Evolutionary conservation across 2,797 vertebrate genomes (phyloP).

Genomic region (Astyanax mexicanus): DNA sequence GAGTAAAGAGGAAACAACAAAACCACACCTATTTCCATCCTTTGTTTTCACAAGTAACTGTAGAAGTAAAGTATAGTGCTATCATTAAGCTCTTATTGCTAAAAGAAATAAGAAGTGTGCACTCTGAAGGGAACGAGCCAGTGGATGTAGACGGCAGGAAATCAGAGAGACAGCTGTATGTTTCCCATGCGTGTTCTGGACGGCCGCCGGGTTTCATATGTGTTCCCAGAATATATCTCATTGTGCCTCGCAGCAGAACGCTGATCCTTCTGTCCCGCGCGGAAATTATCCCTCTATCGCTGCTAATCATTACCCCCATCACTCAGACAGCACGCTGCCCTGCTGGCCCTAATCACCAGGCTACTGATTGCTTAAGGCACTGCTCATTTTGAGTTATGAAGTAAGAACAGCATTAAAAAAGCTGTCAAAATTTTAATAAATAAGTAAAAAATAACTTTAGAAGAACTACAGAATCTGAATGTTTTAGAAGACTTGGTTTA

Average conservation of each 20-base stretch:
- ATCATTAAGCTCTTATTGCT: background rate
- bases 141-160: conserved; percentile 38
- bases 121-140: background rate
- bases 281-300: conserved; percentile 54
- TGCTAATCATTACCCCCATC: conserved; percentile 53
- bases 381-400: conserved; percentile 22
- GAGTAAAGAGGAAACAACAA: too few relatives aligned
- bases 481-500: too few relatives aligned
- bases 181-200: conserved; percentile 38
- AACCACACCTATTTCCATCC: too few relatives aligned
- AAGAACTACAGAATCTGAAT: too few relatives aligned
- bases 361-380: conserved; percentile 35
- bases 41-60: too few relatives aligned
- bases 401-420: background rate
- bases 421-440: too few relatives aligned
- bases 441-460: background rate
- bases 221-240: conserved; percentile 42
- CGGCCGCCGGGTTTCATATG: conserved; percentile 36
- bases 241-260: conserved; percentile 48
- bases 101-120: background rate
- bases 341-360: conserved; percentile 29
- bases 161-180: conserved; percentile 34
- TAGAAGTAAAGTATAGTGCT: too few relatives aligned
- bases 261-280: conserved; percentile 33
- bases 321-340: conserved; percentile 23